Evolutionary conservation across 2,888 invertebrate genomes (phyloP).

Genomic region (Aphelenchoides bicaudatus): DNA sequence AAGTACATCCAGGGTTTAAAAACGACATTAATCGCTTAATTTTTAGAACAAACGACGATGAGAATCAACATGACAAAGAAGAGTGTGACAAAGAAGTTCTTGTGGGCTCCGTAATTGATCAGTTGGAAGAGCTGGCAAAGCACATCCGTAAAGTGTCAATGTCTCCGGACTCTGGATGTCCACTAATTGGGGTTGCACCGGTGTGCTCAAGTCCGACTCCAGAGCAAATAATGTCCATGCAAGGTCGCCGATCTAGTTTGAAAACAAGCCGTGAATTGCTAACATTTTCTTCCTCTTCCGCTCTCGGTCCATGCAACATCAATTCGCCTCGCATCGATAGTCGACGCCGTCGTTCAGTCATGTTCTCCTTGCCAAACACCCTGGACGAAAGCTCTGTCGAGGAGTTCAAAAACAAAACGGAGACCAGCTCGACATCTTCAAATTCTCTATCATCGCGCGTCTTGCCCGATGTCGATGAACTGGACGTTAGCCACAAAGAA

Average conservation of each 20-base stretch:
- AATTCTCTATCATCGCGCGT: not conserved
- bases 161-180: slow-evolving; percentile 19
- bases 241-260: slow-evolving; percentile 31
- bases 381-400: too few relatives aligned
- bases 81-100: slow-evolving; percentile 38
- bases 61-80: slow-evolving; percentile 18
- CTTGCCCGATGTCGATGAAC: not conserved
- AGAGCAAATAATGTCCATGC: slow-evolving; percentile 4
- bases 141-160: slow-evolving; percentile 37
- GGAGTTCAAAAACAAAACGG: not conserved
- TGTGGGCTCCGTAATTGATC: slow-evolving; percentile 51
- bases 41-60: slow-evolving; percentile 25
- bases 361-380: slow-evolving; percentile 28
- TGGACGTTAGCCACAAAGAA: not conserved
- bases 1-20: slow-evolving; percentile 23
- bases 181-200: slow-evolving; percentile 8
- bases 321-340: not conserved
- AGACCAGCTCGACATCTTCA: not conserved
- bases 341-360: slow-evolving; percentile 28
- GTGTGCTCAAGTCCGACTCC: slow-evolving; percentile 22
- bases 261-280: slow-evolving; percentile 36
- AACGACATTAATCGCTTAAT: not conserved
- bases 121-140: slow-evolving; percentile 50
- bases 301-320: too few relatives aligned
- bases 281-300: slow-evolving; percentile 22